These are phyloP conservation scores for Equus quagga DNA, from an alignment of 2,113 vertebrate species.

Conservation along the genomic window DNA sequence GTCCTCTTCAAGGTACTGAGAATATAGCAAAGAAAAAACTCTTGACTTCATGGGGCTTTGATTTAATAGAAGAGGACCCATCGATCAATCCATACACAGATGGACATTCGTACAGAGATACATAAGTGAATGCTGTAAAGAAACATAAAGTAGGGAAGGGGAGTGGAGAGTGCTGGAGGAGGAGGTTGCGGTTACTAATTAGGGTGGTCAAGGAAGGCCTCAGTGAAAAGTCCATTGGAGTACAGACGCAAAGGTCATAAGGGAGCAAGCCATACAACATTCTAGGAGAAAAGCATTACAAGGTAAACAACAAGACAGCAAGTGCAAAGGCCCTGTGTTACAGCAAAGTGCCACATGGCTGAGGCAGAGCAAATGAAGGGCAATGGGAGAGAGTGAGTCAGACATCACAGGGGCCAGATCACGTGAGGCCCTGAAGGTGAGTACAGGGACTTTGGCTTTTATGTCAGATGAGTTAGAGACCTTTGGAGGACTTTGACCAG, in stretches of 20 bases:
- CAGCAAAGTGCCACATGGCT: not conserved
- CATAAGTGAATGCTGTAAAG: not conserved
- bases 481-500: not conserved
- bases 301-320: not conserved
- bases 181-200: not conserved
- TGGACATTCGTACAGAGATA: not conserved
- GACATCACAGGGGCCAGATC: not conserved
- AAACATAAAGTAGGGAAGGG: not conserved
- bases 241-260: not conserved
- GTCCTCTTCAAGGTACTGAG: not conserved
- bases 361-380: not conserved
- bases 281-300: not conserved
- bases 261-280: not conserved
- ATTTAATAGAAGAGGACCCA: not conserved
- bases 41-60: not conserved
- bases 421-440: not conserved
- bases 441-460: not conserved
- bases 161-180: not conserved
- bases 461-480: not conserved
- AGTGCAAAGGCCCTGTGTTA: not conserved
- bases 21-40: not conserved
- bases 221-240: not conserved
- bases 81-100: not conserved
- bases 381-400: not conserved
- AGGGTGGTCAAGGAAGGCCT: not conserved